Evolutionary conservation across 2,888 invertebrate genomes (phyloP).

Genomic region (Eledona agricola): DNA sequence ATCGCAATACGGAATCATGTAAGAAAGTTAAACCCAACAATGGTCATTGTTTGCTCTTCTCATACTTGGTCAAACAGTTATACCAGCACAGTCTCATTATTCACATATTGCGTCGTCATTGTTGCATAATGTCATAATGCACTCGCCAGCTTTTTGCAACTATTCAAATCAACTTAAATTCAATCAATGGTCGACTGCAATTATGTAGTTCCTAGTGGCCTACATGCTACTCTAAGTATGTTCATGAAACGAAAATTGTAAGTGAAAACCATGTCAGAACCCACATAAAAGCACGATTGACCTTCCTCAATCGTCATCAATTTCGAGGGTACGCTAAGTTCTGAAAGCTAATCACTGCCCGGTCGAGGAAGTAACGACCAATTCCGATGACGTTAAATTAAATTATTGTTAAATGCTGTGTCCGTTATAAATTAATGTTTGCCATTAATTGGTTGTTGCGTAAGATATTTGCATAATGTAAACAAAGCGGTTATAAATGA

Average conservation of each 20-base stretch:
- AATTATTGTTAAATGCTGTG: no score
- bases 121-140: conserved; percentile 14
- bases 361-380: no score
- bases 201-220: conserved; percentile 15
- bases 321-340: no score
- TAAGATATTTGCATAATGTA: conserved; percentile 11
- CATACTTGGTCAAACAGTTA: conserved; percentile 25
- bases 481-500: conserved; percentile 7
- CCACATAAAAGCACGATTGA: conserved; percentile 18
- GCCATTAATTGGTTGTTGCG: conserved; percentile 1
- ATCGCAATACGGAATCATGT: background rate
- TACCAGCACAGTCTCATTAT: conserved; percentile 16
- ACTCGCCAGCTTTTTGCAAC: no score
- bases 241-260: conserved; percentile 5
- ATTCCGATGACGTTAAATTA: no score
- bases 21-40: conserved; percentile 14
- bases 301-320: no score
- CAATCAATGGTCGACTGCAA: background rate
- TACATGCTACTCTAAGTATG: conserved; percentile 6
- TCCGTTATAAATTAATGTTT: conserved; percentile 2
- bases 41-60: conserved; percentile 17
- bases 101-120: conserved; percentile 5
- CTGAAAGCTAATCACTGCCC: no score
- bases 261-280: conserved; percentile 20
- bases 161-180: no score